Base-by-base conservation (phyloP, 2,888 invertebrate genomes). In the Hyposoter dolosus region DNA sequence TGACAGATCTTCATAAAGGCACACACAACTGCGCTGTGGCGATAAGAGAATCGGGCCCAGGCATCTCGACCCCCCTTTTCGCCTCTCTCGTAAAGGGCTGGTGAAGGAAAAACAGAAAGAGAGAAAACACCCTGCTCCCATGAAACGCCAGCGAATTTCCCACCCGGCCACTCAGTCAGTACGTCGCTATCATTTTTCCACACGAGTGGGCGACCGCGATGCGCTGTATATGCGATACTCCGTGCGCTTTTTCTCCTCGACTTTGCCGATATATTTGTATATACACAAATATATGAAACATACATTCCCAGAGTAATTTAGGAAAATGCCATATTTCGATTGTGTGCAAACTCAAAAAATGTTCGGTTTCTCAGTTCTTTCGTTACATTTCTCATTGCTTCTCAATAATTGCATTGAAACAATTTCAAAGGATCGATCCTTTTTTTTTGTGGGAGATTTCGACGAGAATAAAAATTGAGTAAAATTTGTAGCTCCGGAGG, bases 151-250 rank as follows among this genome's bases (percentile, higher is more conserved):
- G 78, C 76, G 77, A 84, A 75, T 77, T 75, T 79, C 47, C 68
- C 80, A 85, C 89, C 89, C 90, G 90, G 89, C 90, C 90, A 92
- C 92, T 92, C 92, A 92, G 91, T 92, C 92, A 91, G 92, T 92
- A 88, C 91, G 90, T 90, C 93, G 93, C 95, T 95, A 95, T 95
- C 95, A 95, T 95, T 95, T 95, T 95, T 95, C 95, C 95, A 95
- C 95, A 95, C 95, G 95, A 94, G 93, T 94, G 94, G 92, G 93
- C 93, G 94, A 92, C 93, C 91, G 90, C 82, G 90, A 89, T 82
- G 66, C 82, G 69, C 84, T 63, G 23, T 81, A 77, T 81, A 77
- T 78, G 74, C 77, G 80, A 80, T 85, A 80, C 83, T 78, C 71
- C 80, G 68, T 84, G 79, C 82, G 75, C 78, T 71, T 60, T 83